Percentiles rank a stretch among this genome's conserved stretches.
phyloP scores from a whole-genome alignment of 2,888 invertebrate genomes.

The Stomorhina lunata region DNA sequence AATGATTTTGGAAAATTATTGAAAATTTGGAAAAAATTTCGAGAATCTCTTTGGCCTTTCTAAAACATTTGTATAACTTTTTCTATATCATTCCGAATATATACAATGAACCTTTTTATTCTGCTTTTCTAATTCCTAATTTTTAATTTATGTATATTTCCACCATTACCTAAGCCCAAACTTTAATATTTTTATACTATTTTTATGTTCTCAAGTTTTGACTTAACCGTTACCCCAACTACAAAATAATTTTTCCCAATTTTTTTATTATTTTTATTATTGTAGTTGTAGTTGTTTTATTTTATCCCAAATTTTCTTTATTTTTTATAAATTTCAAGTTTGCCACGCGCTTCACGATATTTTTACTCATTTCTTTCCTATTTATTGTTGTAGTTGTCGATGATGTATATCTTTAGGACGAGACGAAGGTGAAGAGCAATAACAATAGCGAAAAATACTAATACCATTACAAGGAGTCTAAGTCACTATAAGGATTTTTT shows the following conservation, averaged over 20 bases:
- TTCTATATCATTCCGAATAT: too few species aligned
- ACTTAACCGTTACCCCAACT: neutral
- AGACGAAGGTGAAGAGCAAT: neutral
- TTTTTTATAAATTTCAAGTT: conserved; percentile 3
- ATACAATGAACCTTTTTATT: too few species aligned
- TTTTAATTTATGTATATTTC: too few species aligned
- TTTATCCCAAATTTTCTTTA: neutral
- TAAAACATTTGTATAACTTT: too few species aligned
- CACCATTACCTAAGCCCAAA: too few species aligned
- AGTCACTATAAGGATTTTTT: conserved; percentile 14
- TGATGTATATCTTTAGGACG: conserved; percentile 30
- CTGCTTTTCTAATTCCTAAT: too few species aligned
- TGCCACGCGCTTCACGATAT: conserved; percentile 27
- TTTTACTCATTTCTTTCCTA: conserved; percentile 10
- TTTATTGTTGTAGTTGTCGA: neutral
- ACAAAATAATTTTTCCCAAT: conserved; percentile 11
- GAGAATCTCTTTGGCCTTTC: too few species aligned
- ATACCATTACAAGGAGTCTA: neutral
- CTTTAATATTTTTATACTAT: neutral
- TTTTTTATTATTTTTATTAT: too few species aligned
- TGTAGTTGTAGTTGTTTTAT: neutral
- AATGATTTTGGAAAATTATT: too few species aligned
- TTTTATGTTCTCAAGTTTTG: neutral
- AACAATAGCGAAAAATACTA: conserved; percentile 3
- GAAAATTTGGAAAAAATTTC: too few species aligned